Conservation (phyloP, 1,140 invertebrate genomes). For the Pogonomyrmex californicus region DNA sequence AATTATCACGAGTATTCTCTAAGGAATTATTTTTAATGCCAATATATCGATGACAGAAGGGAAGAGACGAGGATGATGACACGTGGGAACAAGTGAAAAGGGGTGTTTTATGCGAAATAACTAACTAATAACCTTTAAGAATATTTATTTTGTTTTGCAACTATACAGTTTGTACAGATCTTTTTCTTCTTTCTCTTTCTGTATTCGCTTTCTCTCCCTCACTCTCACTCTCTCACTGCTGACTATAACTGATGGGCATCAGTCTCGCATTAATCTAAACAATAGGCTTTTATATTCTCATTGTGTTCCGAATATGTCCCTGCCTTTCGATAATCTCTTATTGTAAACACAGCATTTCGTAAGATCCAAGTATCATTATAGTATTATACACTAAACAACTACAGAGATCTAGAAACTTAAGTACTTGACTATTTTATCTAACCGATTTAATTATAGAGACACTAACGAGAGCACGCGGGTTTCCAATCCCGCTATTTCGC, state of each 20-base stretch:
- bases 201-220: slow-evolving; percentile 81
- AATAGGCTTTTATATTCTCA: slow-evolving; percentile 65
- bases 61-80: slow-evolving; percentile 73
- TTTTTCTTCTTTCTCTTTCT: slow-evolving; percentile 47
- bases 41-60: slow-evolving; percentile 67
- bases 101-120: slow-evolving; percentile 81
- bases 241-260: slow-evolving; percentile 72
- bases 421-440: slow-evolving; percentile 54
- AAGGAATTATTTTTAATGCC: slow-evolving; percentile 66
- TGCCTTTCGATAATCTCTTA: slow-evolving; percentile 66
- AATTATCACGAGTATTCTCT: slow-evolving; percentile 49
- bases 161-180: slow-evolving; percentile 84
- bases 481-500: not conserved
- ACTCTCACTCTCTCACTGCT: slow-evolving; percentile 82
- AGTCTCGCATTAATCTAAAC: slow-evolving; percentile 73
- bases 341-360: slow-evolving; percentile 69
- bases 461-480: not conserved
- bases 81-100: slow-evolving; percentile 71
- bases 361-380: slow-evolving; percentile 64
- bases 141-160: slow-evolving; percentile 81
- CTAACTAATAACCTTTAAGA: slow-evolving; percentile 83
- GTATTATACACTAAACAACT: slow-evolving; percentile 68
- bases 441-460: slow-evolving; percentile 36
- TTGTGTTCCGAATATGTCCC: slow-evolving; percentile 23
- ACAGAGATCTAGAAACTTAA: slow-evolving; percentile 63